Percentiles rank a stretch among this genome's conserved stretches.
Evolutionary conservation across 2,888 invertebrate species (phyloP).

Genomic region (Idaea biselata): DNA sequence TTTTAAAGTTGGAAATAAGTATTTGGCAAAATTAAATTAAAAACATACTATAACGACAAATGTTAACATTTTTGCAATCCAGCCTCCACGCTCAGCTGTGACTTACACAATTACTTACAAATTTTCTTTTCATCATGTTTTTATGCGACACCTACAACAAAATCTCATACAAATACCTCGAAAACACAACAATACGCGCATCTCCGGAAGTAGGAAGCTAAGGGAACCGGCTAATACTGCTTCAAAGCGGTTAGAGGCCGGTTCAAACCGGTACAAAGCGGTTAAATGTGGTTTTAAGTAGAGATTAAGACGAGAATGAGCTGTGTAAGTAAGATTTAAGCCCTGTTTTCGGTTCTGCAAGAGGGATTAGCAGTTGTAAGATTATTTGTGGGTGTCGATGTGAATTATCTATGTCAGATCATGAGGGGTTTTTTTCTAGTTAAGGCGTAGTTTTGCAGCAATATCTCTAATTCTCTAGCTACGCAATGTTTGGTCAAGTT

Average conservation of each 20-base stretch:
- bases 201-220: neutral
- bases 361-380: conserved; percentile 1
- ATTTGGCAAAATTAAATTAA: no score
- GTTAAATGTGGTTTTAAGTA: neutral
- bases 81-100: no score
- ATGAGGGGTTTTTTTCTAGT: neutral
- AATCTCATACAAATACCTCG: neutral
- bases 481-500: no score
- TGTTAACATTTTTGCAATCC: no score
- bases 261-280: neutral
- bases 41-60: no score
- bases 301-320: neutral
- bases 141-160: neutral
- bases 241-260: neutral
- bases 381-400: conserved; percentile 47
- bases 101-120: no score
- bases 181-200: neutral
- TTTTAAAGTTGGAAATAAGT: no score
- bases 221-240: neutral
- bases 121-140: neutral
- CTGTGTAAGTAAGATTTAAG: conserved; percentile 19
- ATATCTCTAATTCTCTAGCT: no score
- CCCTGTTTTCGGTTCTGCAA: conserved; percentile 8
- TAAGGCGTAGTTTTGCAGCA: neutral
- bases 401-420: conserved; percentile 33